These are phyloP conservation scores for Glossosoma conforme DNA, from an alignment of 1,140 invertebrate species.

Conservation along the genomic window DNA sequence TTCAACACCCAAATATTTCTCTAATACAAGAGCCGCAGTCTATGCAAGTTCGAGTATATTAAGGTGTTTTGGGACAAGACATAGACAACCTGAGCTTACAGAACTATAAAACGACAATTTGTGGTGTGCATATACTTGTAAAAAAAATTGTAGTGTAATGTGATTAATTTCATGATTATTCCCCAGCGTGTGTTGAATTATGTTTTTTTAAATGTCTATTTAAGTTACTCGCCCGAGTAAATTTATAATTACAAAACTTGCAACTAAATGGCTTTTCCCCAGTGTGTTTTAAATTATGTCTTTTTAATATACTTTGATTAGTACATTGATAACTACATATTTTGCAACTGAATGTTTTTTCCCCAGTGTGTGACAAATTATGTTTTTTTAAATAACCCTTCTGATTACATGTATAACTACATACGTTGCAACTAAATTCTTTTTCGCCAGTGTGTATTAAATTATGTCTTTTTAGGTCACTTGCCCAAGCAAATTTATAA, in stretches of 20 bases:
- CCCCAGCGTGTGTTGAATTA: too few species aligned
- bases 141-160: too few species aligned
- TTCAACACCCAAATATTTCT: too few species aligned
- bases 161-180: too few species aligned
- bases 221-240: background rate
- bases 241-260: background rate
- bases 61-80: too few species aligned
- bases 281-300: constrained; percentile 9
- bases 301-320: constrained; percentile 6
- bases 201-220: too few species aligned
- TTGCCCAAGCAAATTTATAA: constrained; percentile 42
- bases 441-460: constrained; percentile 22
- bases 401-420: constrained; percentile 7
- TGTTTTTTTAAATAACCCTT: constrained; percentile 17
- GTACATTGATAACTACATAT: constrained; percentile 12
- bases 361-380: constrained; percentile 3
- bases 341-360: constrained; percentile 11
- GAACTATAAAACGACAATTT: too few species aligned
- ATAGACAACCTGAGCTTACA: too few species aligned
- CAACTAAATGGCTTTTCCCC: constrained; percentile 2
- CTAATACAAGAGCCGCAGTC: too few species aligned
- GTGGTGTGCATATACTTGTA: too few species aligned
- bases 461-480: constrained; percentile 29
- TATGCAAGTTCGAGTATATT: too few species aligned
- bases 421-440: constrained; percentile 15